Evolutionary conservation across 1,140 invertebrate species (phyloP).

Genomic region (Penaeus vannamei): DNA sequence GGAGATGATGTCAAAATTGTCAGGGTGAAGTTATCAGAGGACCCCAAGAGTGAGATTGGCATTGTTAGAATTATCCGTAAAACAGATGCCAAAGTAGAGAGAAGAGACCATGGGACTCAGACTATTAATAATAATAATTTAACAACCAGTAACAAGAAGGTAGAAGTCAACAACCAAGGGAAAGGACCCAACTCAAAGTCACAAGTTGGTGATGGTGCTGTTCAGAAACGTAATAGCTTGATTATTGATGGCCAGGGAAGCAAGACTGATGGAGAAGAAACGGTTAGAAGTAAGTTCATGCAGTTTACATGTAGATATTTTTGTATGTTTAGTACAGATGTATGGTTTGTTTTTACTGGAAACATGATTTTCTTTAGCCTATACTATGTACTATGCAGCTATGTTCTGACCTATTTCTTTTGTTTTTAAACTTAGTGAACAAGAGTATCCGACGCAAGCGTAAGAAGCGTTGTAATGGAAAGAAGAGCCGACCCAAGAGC

Average conservation of each 20-base stretch:
- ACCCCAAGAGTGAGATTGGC: too few species aligned
- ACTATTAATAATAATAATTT: too few species aligned
- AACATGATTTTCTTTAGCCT: background rate
- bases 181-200: background rate
- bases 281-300: conserved; percentile 45
- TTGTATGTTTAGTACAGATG: background rate
- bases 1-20: background rate
- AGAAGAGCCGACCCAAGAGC: conserved; percentile 63
- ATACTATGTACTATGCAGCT: background rate
- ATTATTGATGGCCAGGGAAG: conserved; percentile 46
- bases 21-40: too few species aligned
- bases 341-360: background rate
- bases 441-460: conserved; percentile 56
- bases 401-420: background rate
- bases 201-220: conserved; percentile 8
- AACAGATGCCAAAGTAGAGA: too few species aligned
- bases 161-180: background rate
- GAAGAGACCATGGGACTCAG: too few species aligned
- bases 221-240: conserved; percentile 3
- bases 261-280: conserved; percentile 66
- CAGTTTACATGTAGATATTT: background rate
- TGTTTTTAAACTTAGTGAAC: conserved; percentile 35
- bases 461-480: conserved; percentile 58
- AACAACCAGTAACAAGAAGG: too few species aligned
- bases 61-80: too few species aligned